Evolutionary conservation across 2,797 vertebrate genomes (phyloP), one percentile per base, ranked within the genome.

Genomic region (Onychomys arenicola): DNA sequence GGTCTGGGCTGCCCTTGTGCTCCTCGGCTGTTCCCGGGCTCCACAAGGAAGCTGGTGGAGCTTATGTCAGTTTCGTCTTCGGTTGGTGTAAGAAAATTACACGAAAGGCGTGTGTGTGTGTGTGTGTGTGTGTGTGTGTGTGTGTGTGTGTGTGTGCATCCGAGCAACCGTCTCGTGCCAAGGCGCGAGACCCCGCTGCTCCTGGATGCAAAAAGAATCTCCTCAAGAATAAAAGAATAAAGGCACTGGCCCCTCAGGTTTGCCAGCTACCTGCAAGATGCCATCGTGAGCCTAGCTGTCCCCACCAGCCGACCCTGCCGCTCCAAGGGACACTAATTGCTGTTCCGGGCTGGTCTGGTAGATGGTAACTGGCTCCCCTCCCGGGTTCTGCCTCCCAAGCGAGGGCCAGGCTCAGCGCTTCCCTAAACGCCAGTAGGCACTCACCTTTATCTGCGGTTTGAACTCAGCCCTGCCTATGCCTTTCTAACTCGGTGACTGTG

Each of bases 401-500:
- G 46, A 37, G 25, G 71, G 91, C 90, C 46, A 6, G 40, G 49
- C 78, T 81, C 14, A 0, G 92, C 32, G 19, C 86, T 40, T 29
- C 46, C 82, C 37, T 9, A 9, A 6, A 40, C 4, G 76, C 96
- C 94, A 23, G 61, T 5, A 67, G 84, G 90, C 96, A 40, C 82
- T 92, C 97, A 94, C 91, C 96, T 96, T 92, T 89, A 88, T 90
- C 61, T 80, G 52, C 67, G 91, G 49, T 25, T 86, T 75, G 43
- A 76, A 89, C 95, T 95, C 87, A 94, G 91, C 94, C 93, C 80
- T 82, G 86, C 89, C 81, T 65, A 25, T 73, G 93, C 59, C 75
- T 90, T 95, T 93, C 94, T 75, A 86, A 86, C 93, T 97, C 81
- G 32, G 89, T 89, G 90, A 94, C 88, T 86, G 89, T 95, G 96